phyloP scores from a whole-genome alignment of 2,113 vertebrate genomes.

The Oxyura jamaicensis region DNA sequence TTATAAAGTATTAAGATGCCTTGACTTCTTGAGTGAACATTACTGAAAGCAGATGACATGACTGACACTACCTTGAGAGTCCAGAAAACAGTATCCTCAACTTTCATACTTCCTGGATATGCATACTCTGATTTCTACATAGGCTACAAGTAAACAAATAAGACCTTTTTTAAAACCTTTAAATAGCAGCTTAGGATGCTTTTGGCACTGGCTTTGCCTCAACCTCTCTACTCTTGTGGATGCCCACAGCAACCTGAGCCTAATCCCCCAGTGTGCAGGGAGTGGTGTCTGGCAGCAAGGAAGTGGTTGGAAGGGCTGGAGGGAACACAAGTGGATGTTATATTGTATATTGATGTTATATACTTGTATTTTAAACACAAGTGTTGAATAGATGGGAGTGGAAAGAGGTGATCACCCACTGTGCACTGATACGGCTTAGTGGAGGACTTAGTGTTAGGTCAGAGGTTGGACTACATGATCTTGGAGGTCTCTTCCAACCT shows the following conservation, averaged over 20 bases:
- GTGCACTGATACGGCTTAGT: rapidly evolving
- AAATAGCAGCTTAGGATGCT: background rate
- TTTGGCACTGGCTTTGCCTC: background rate
- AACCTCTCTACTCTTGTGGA: background rate
- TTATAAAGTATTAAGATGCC: background rate
- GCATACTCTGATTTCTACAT: background rate
- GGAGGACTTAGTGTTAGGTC: no score
- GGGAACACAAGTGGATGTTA: background rate
- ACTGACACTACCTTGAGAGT: background rate
- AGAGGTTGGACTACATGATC: no score
- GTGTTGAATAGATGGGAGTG: background rate
- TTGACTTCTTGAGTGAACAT: background rate
- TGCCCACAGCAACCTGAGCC: background rate
- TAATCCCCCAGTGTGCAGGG: background rate
- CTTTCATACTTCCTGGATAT: background rate
- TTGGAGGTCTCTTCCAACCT: no score
- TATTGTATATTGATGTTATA: no score
- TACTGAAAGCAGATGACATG: background rate
- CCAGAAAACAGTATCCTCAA: background rate
- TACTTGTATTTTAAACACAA: background rate
- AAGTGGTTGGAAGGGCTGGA: background rate
- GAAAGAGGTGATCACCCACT: background rate
- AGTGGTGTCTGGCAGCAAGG: background rate
- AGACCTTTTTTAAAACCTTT: no score
- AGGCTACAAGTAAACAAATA: background rate